Conservation (phyloP, 2,797 vertebrate species). For the Phataginus tricuspis region DNA sequence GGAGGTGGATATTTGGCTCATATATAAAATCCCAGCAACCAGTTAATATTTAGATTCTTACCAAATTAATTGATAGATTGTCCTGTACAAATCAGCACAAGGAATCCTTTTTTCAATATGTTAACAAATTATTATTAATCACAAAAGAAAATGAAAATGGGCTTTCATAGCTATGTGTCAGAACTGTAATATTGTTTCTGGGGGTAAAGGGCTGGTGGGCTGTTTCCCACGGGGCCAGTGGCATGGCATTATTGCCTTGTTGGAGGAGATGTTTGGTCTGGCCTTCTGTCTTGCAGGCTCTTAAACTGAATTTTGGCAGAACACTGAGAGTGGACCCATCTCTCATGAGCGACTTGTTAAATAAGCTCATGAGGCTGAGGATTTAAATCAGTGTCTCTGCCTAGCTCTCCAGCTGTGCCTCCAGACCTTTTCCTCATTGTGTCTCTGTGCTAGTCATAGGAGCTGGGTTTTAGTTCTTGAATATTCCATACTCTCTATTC, state of each 20-base stretch:
- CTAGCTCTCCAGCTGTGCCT: not conserved
- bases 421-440: not conserved
- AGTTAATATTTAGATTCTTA: not conserved
- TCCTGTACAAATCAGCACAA: not conserved
- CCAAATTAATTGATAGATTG: not conserved
- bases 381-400: not conserved
- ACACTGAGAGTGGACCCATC: not conserved
- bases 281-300: not conserved
- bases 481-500: not conserved
- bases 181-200: not conserved
- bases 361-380: not conserved
- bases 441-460: not conserved
- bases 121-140: not conserved
- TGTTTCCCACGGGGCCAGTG: not conserved
- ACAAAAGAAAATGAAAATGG: not conserved
- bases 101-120: not conserved
- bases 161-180: not conserved
- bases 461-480: not conserved
- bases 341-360: slow-evolving; percentile 1
- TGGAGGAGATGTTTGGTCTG: slow-evolving; percentile 3
- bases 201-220: not conserved
- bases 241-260: not conserved
- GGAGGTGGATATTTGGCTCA: not conserved
- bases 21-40: not conserved
- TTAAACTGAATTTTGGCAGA: slow-evolving; percentile 56